Percentiles rank a stretch among this genome's conserved stretches.
phyloP scores from a whole-genome alignment of 2,888 invertebrate species.

The Cheilosia scutellata region DNA sequence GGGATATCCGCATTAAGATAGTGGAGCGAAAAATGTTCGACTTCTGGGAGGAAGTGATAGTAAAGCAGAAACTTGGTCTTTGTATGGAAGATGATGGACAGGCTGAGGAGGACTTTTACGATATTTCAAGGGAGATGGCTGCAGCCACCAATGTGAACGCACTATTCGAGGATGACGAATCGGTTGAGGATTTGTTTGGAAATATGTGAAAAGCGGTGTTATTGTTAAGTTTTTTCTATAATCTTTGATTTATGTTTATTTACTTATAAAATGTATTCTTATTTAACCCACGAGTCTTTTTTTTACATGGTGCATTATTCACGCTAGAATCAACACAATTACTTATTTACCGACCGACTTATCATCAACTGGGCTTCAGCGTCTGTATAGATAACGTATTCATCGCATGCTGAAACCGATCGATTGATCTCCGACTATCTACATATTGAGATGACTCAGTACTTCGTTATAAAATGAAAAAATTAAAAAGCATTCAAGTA shows the following conservation, averaged over 20 bases:
- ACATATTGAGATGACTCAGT: too few species aligned
- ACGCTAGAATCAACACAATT: too few species aligned
- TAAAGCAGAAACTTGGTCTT: slow-evolving; percentile 80
- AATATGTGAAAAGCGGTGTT: slow-evolving; percentile 50
- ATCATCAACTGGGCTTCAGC: too few species aligned
- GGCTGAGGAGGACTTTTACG: slow-evolving; percentile 78
- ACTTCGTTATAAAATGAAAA: too few species aligned
- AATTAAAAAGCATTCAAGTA: too few species aligned
- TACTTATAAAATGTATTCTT: neutral
- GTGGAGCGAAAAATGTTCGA: slow-evolving; percentile 77
- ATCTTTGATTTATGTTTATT: neutral
- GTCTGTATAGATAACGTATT: too few species aligned
- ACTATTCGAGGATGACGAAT: slow-evolving; percentile 60
- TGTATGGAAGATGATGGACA: slow-evolving; percentile 80
- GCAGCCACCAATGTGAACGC: slow-evolving; percentile 47
- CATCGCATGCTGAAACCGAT: too few species aligned
- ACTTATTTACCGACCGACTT: too few species aligned
- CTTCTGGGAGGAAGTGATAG: slow-evolving; percentile 81
- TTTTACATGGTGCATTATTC: too few species aligned
- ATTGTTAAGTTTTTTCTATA: neutral
- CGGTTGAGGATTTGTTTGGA: slow-evolving; percentile 75
- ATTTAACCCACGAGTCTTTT: neutral
- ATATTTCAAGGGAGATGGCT: slow-evolving; percentile 44
- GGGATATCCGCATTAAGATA: slow-evolving; percentile 78
- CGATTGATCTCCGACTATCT: too few species aligned